Percentiles rank a stretch among this genome's conserved stretches.
Evolutionary conservation across 2,888 invertebrate species (phyloP).

Genomic region (Epistrophe eligans): DNA sequence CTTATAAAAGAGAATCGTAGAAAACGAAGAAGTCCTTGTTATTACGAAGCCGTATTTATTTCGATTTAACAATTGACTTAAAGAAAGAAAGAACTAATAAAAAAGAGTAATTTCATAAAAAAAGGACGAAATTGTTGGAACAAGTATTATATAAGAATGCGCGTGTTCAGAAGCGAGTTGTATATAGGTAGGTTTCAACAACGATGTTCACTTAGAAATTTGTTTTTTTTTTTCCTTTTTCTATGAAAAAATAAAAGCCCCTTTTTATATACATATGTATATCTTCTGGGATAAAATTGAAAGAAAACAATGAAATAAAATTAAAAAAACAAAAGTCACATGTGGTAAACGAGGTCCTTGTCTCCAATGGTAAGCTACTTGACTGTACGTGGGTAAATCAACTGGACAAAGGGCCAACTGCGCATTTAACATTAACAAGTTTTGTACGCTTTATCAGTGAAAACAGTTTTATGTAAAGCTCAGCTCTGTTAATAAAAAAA

Average conservation of each 20-base stretch:
- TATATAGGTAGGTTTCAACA: constrained; percentile 4
- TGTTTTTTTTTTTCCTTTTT: not conserved
- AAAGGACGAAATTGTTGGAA: constrained; percentile 29
- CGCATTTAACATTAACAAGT: constrained; percentile 55
- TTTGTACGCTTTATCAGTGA: constrained; percentile 2
- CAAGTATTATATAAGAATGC: constrained; percentile 46
- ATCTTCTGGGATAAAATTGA: constrained; percentile 11
- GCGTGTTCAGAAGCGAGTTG: constrained; percentile 41
- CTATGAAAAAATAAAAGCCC: constrained; percentile 21
- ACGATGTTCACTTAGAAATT: constrained; percentile 60
- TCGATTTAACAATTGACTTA: constrained; percentile 68
- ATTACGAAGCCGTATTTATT: constrained; percentile 73
- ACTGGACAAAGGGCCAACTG: constrained; percentile 45
- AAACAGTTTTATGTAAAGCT: too few species aligned
- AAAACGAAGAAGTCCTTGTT: constrained; percentile 64
- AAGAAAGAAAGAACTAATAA: constrained; percentile 39
- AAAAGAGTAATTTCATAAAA: constrained; percentile 11
- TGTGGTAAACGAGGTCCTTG: constrained; percentile 70
- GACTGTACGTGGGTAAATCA: not conserved
- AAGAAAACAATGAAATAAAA: constrained; percentile 7
- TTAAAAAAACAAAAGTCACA: constrained; percentile 64
- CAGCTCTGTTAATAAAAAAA: too few species aligned
- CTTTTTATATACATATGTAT: constrained; percentile 34
- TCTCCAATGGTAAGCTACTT: constrained; percentile 41
- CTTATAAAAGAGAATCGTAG: constrained; percentile 42